These are phyloP conservation scores for Trichonephila clavipes DNA, from an alignment of 1,140 invertebrate genomes.

Conservation along the genomic window DNA sequence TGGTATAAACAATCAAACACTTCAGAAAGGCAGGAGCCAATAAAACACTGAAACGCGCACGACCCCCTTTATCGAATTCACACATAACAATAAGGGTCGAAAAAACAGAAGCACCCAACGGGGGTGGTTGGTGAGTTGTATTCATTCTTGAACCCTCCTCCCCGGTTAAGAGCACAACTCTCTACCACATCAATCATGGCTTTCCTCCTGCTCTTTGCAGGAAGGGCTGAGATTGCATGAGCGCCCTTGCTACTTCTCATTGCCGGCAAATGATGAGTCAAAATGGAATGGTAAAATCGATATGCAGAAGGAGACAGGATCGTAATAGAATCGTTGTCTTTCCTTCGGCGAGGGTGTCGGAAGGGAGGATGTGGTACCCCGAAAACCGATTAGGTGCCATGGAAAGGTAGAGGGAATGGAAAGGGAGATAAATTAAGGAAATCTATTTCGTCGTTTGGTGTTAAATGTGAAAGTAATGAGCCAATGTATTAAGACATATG, in stretches of 20 bases:
- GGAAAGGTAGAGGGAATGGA: background rate
- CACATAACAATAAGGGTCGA: background rate
- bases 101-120: background rate
- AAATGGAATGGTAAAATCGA: slow-evolving; percentile 69
- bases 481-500: background rate
- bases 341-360: background rate
- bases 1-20: no score
- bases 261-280: slow-evolving; percentile 51
- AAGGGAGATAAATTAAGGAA: background rate
- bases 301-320: slow-evolving; percentile 4
- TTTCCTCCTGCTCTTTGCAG: background rate
- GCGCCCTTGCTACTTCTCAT: background rate
- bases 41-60: no score
- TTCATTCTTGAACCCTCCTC: background rate
- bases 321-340: slow-evolving; percentile 62
- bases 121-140: background rate
- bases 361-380: background rate
- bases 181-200: slow-evolving; percentile 29
- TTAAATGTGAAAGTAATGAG: background rate
- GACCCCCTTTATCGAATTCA: no score
- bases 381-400: background rate
- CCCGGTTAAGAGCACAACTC: background rate
- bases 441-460: background rate
- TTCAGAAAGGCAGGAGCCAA: no score
- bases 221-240: slow-evolving; percentile 6